phyloP scores from a whole-genome alignment of 2,797 vertebrate species.

The Parotocinclus haroldoi region DNA sequence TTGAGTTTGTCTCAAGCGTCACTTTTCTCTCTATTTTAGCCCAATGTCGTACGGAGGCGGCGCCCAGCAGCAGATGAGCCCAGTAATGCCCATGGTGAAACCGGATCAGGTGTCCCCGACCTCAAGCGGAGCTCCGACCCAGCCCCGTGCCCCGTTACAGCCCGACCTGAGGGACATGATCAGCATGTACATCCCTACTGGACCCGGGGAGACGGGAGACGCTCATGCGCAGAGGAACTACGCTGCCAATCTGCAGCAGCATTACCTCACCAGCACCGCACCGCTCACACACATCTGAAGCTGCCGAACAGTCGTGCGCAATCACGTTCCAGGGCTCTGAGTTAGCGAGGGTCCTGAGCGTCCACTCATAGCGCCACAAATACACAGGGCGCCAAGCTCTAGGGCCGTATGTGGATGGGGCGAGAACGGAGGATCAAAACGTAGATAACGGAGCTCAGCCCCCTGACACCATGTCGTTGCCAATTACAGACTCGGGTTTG shows the following conservation, averaged over 20 bases:
- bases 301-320: neutral
- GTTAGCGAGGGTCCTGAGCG: neutral
- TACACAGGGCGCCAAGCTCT: neutral
- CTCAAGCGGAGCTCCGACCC: conserved; percentile 39
- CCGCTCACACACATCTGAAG: conserved; percentile 54
- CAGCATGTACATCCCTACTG: conserved; percentile 51
- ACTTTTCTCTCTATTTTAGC: conserved; percentile 15
- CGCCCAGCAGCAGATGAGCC: conserved; percentile 38
- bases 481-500: too few relatives aligned
- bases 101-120: conserved; percentile 34
- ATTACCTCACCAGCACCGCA: conserved; percentile 49
- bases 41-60: conserved; percentile 42
- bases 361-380: neutral
- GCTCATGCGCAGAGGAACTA: conserved; percentile 57
- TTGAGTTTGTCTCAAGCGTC: too few relatives aligned
- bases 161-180: conserved; percentile 57
- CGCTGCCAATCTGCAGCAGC: conserved; percentile 53
- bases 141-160: conserved; percentile 31
- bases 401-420: neutral
- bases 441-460: too few relatives aligned
- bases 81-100: conserved; percentile 55
- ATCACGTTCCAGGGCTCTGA: neutral
- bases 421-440: neutral
- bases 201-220: conserved; percentile 32
- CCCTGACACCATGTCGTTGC: too few relatives aligned